phyloP scores from a whole-genome alignment of 2,113 vertebrate species.

The Heliornis fulica region DNA sequence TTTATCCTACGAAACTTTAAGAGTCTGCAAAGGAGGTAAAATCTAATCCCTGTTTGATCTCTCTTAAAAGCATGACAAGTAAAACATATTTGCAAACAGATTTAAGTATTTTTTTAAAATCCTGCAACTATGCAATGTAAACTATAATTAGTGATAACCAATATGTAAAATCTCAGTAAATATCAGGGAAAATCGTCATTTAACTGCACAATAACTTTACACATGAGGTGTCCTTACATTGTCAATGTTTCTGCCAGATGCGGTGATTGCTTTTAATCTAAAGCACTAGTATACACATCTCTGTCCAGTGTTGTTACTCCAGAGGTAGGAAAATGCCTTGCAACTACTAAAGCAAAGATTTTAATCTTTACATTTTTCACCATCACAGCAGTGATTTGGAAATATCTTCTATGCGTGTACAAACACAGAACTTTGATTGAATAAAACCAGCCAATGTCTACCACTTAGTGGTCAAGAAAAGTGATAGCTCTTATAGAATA shows the following conservation, averaged over 20 bases:
- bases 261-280: neutral
- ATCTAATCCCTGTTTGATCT: neutral
- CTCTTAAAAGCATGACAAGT: neutral
- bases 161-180: neutral
- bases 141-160: neutral
- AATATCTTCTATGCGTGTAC: neutral
- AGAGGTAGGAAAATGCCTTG: neutral
- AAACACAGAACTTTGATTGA: neutral
- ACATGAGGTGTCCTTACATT: neutral
- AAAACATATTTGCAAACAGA: neutral
- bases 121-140: neutral
- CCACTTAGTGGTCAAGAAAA: neutral
- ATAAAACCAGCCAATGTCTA: neutral
- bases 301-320: neutral
- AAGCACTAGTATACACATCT: neutral
- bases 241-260: neutral
- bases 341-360: neutral
- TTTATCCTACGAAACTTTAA: neutral
- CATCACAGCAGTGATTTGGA: neutral
- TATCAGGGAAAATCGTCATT: neutral
- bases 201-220: neutral
- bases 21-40: neutral
- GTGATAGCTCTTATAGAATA: neutral
- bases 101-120: neutral
- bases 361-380: neutral